phyloP scores from a whole-genome alignment of 2,888 invertebrate species.

The Dasypogon diadema region DNA sequence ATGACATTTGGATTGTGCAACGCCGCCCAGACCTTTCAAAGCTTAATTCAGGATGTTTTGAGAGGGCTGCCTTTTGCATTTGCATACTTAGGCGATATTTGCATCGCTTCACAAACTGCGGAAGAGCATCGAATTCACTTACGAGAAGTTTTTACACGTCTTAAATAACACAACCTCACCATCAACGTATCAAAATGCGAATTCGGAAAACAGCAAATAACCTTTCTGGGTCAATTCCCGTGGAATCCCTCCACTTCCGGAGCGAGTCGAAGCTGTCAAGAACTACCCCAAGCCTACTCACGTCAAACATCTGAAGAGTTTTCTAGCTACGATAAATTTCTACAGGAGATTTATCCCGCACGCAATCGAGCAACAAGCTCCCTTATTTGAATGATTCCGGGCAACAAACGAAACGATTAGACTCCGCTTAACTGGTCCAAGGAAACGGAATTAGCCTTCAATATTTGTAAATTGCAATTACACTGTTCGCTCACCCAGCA shows the following conservation, averaged over 20 bases:
- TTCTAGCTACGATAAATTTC: conserved; percentile 19
- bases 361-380: no score
- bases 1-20: neutral
- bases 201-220: neutral
- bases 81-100: neutral
- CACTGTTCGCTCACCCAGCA: conserved; percentile 25
- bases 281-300: neutral
- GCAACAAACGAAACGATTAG: neutral
- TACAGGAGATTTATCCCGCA: neutral
- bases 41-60: neutral
- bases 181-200: conserved; percentile 4
- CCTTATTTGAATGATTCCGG: neutral
- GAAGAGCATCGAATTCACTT: neutral
- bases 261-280: neutral
- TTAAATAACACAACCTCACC: neutral
- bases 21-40: conserved; percentile 51
- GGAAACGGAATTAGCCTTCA: neutral
- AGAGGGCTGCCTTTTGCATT: neutral
- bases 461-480: conserved; percentile 2
- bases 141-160: neutral
- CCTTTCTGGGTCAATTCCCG: neutral
- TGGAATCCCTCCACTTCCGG: neutral
- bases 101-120: neutral
- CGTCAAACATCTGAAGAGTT: neutral
- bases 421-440: neutral